Conservation (phyloP, 2,113 vertebrate species). For the Ciconia boyciana region DNA sequence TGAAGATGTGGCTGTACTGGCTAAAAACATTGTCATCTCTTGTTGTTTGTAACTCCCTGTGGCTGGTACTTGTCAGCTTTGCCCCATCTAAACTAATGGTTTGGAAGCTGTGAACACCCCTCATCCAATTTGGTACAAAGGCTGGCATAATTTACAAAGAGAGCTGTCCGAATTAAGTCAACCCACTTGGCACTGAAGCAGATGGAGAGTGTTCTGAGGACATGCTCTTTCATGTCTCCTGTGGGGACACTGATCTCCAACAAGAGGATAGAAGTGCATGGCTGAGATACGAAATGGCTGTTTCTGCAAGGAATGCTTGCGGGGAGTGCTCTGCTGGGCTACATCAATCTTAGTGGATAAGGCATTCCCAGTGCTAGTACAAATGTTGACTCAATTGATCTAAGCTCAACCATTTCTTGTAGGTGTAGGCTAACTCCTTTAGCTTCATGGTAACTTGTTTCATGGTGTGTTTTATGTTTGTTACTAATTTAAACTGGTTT, state of each 20-base stretch:
- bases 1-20: not conserved
- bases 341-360: not conserved
- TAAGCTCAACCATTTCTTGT: not conserved
- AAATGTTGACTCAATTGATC: not conserved
- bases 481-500: not conserved
- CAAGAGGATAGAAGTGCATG: not conserved
- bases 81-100: not conserved
- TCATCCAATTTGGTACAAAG: not conserved
- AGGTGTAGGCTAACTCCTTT: not conserved
- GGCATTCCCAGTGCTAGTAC: not conserved
- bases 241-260: not conserved
- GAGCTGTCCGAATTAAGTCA: not conserved
- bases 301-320: not conserved
- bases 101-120: not conserved
- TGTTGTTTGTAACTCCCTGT: not conserved
- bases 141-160: not conserved
- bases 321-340: not conserved
- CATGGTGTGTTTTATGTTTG: not conserved
- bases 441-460: not conserved
- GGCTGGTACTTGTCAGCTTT: not conserved
- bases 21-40: not conserved
- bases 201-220: not conserved
- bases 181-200: not conserved
- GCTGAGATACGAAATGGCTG: not conserved
- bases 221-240: not conserved